Evolutionary conservation across 2,888 invertebrate species (phyloP).

Genomic region (Papilio demoleus): DNA sequence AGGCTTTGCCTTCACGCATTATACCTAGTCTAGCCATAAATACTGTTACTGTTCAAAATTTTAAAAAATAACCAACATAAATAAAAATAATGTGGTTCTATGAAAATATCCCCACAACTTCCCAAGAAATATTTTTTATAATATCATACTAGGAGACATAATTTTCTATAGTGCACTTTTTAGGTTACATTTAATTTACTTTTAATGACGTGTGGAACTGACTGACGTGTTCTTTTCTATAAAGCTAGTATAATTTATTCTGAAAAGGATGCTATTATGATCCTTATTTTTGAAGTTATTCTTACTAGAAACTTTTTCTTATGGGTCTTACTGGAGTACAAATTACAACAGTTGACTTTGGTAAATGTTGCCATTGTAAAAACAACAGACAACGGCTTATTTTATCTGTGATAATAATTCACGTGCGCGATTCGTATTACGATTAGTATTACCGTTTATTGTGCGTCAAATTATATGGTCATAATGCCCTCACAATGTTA

Average conservation of each 20-base stretch:
- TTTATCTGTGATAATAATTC: slow-evolving; percentile 19
- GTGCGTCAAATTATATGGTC: slow-evolving; percentile 26
- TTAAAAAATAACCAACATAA: background rate
- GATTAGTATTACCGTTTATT: slow-evolving; percentile 26
- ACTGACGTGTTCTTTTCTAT: background rate
- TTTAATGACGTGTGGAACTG: slow-evolving; percentile 4
- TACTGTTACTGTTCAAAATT: no score
- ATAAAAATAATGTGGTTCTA: background rate
- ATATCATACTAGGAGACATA: background rate
- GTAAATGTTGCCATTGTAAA: background rate
- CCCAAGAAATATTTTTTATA: background rate
- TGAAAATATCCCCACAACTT: background rate
- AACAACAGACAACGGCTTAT: background rate
- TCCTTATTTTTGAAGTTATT: background rate
- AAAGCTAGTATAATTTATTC: background rate
- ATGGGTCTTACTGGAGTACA: background rate
- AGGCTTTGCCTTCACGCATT: slow-evolving; percentile 33
- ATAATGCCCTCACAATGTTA: slow-evolving; percentile 36
- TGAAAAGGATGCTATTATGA: background rate
- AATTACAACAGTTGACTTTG: background rate
- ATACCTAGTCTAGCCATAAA: no score
- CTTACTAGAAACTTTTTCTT: no score
- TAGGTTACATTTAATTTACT: background rate
- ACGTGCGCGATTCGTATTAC: slow-evolving; percentile 28
- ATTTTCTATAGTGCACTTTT: background rate